Evolutionary conservation across 2,797 vertebrate species (phyloP), one percentile per base, ranked within the genome.

Genomic region (Lepilemur septentrionalis): DNA sequence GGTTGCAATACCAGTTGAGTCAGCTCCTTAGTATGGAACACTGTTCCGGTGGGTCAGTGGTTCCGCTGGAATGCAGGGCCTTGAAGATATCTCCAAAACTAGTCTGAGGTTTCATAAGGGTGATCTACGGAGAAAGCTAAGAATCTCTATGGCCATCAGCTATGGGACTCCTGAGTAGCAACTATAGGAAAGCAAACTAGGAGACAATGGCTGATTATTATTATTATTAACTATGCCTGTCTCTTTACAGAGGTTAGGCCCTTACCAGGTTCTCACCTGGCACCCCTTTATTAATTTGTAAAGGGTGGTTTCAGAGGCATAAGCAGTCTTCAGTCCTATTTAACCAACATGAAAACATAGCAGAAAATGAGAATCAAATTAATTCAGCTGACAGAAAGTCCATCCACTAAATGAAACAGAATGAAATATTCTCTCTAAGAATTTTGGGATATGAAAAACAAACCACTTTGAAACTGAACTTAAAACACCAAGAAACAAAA

Each of bases 321-420:
- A 50, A 76, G 35, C 28, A 78, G 46, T 35, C 25, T 65, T 86
- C n/a, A 76, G n/a, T 52, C 67, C 10, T 92, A 48, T 61, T 30
- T 94, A 69, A 41, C 41, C 55, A 18, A 46, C 22, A 50, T 69
- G 80, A 84, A 96, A 93, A 88, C 41, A 61, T 5, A 59, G 65
- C 25, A 87, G 72, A 81, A 75, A 93, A 78, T 59, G 38, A 93
- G 43, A 94, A 94, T 67, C 86, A 86, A 59, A 55, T 83, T 75
- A 90, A 84, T 69, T 65, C 70, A 93, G 18, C n/a, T 30, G 78
- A 79, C 89, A 46, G 63, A 88, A 91, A 69, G 69, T 50, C 30
- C 38, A 79, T 7, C 32, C 30, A 35, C 65, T 88, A 91, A 87
- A 48, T 76, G 30, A n/a, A 88, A 55, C 28, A 18, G 73, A 93